phyloP scores from a whole-genome alignment of 2,797 vertebrate species.

The Squalus acanthias region DNA sequence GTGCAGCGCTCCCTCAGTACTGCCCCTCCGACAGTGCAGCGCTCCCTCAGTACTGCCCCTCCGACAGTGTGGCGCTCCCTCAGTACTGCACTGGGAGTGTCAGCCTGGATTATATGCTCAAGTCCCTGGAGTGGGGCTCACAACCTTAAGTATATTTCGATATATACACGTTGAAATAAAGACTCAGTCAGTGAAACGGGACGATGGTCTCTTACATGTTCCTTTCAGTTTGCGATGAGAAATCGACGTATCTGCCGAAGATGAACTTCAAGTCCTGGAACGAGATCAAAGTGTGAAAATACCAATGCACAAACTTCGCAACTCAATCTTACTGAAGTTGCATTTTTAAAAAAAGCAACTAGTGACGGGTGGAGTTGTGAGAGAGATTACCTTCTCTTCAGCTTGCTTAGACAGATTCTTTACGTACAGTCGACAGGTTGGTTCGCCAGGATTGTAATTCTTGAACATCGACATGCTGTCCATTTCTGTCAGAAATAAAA shows the following conservation, averaged over 20 bases:
- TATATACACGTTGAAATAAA: no score
- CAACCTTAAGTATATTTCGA: background rate
- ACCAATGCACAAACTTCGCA: background rate
- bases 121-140: background rate
- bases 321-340: constrained; percentile 8
- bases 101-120: background rate
- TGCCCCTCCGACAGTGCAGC: background rate
- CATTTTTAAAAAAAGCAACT: background rate
- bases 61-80: no score
- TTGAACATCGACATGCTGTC: constrained; percentile 89
- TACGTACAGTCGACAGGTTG: constrained; percentile 95
- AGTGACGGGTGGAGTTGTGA: background rate
- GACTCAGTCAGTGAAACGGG: background rate
- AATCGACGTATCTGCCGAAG: constrained; percentile 86
- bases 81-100: background rate
- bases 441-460: constrained; percentile 87
- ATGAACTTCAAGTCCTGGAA: constrained; percentile 91
- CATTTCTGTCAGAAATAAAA: constrained; percentile 71
- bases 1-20: background rate
- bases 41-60: no score
- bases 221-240: constrained; percentile 75
- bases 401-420: constrained; percentile 95
- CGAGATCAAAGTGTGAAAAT: constrained; percentile 42
- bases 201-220: constrained; percentile 76
- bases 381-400: constrained; percentile 78